Percentiles rank a stretch among this genome's conserved stretches.
Evolutionary conservation across 2,797 vertebrate genomes (phyloP).

Genomic region (Crocodylus rhombifer): DNA sequence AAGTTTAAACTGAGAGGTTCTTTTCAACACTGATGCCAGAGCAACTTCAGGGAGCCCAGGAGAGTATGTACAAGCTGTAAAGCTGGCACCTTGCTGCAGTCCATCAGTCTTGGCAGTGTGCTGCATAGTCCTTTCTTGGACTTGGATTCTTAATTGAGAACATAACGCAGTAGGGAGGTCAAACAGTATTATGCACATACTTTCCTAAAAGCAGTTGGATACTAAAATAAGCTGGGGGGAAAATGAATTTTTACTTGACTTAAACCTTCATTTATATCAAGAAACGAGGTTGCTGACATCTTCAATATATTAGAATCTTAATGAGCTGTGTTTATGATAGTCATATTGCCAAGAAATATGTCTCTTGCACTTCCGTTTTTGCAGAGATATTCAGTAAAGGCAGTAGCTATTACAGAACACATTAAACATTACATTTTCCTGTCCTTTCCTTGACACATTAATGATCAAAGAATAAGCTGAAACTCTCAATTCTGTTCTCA

Average conservation of each 20-base stretch:
- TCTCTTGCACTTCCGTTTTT: not conserved
- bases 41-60: rapidly evolving
- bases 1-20: not conserved
- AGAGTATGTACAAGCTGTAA: not conserved
- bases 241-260: not conserved
- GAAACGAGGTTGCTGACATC: not conserved
- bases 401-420: not conserved
- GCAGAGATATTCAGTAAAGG: not conserved
- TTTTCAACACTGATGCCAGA: rapidly evolving
- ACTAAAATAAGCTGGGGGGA: not conserved
- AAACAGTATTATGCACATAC: not conserved
- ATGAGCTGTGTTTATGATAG: not conserved
- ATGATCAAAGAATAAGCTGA: not conserved
- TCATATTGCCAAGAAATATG: not conserved
- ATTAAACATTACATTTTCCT: not conserved
- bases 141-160: not conserved
- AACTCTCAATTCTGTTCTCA: not conserved
- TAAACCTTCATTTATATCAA: constrained; percentile 7
- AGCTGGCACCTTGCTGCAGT: constrained; percentile 18
- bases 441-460: not conserved
- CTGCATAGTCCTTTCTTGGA: not conserved
- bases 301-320: not conserved
- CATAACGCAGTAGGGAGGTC: not conserved
- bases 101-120: not conserved
- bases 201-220: not conserved